Evolutionary conservation across 2,113 vertebrate species (phyloP), one percentile per base, ranked within the genome.

Genomic region (Symphodus melops): DNA sequence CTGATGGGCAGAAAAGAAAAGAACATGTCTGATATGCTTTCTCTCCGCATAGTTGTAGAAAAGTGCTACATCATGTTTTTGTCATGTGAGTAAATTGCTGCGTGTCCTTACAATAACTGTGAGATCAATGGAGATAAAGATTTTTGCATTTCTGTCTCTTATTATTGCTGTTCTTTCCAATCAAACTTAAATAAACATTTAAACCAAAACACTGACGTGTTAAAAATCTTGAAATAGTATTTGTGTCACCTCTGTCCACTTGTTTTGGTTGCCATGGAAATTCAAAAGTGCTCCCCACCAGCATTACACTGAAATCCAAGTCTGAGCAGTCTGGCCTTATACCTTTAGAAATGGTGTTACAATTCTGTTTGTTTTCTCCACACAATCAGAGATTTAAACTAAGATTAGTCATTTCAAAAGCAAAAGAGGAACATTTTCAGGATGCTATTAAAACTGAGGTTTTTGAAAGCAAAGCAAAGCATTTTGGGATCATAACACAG

Each of bases 161-260:
- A 28, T 33, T 21, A 54, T 21, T 58, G 60, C 19, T 17, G 4
- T 60, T 69, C 20, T 61, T 28, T 28, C 46, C 14, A 72, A 44
- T 5, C 28, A 33, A 14, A 23, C 16, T 68, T 9, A n/a, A 10
- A 17, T 10, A 53, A 52, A 67, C 37, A 52, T 8, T 56, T 23
- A 20, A 10, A 19, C 23, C 1, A 33, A 51, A 44, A 25, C 60
- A 11, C 44, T 9, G 9, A 19, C 21, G 14, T 1, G 0, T 60
- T 72, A 16, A 53, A 67, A 55, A 33, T 13, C 21, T 21, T 68
- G 19, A 61, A 66, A 71, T 59, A 58, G 68, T 66, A 66, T 41
- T 20, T 53, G 52, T 16, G 33, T 58, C 39, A 51, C n/a, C 46
- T 48, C 46, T 48, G 46, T 62, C 20, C 13, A 17, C 54, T 51